These are phyloP conservation scores for Caerostris extrusa DNA, from an alignment of 1,140 invertebrate genomes.

Conservation along the genomic window DNA sequence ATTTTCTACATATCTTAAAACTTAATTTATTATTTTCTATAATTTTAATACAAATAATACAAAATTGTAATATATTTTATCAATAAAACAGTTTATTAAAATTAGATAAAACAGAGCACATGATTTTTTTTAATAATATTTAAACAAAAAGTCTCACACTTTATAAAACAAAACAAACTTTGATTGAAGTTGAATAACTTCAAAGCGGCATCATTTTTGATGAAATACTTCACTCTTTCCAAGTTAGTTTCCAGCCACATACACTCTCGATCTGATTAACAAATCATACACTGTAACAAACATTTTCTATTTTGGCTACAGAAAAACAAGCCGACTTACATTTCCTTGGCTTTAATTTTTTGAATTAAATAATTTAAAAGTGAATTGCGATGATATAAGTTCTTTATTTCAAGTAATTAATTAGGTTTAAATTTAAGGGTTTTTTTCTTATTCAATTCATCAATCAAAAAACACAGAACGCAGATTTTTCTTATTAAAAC, in stretches of 20 bases:
- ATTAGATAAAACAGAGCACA: too few species aligned
- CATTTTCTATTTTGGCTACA: slow-evolving; percentile 88
- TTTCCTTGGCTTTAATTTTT: not conserved
- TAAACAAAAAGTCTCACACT: too few species aligned
- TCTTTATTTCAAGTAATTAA: not conserved
- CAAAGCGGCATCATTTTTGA: too few species aligned
- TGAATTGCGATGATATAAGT: not conserved
- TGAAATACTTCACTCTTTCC: too few species aligned
- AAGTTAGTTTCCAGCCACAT: slow-evolving; percentile 82
- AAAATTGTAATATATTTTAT: too few species aligned
- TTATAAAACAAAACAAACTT: too few species aligned
- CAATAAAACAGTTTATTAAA: too few species aligned
- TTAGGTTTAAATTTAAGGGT: not conserved
- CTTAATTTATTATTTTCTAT: too few species aligned
- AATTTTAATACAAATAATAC: too few species aligned
- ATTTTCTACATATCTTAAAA: too few species aligned
- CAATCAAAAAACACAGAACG: not conserved
- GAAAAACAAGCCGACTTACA: slow-evolving; percentile 28
- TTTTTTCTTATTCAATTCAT: not conserved
- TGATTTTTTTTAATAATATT: too few species aligned
- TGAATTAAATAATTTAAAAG: slow-evolving; percentile 1
- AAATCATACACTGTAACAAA: slow-evolving; percentile 98
- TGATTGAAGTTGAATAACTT: too few species aligned
- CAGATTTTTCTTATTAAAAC: not conserved
- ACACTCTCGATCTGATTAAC: slow-evolving; percentile 93